Percentiles rank a stretch among this genome's conserved stretches.
These are phyloP conservation scores for Cynopterus sphinx DNA, from an alignment of 2,797 vertebrate species.

Conservation along the genomic window DNA sequence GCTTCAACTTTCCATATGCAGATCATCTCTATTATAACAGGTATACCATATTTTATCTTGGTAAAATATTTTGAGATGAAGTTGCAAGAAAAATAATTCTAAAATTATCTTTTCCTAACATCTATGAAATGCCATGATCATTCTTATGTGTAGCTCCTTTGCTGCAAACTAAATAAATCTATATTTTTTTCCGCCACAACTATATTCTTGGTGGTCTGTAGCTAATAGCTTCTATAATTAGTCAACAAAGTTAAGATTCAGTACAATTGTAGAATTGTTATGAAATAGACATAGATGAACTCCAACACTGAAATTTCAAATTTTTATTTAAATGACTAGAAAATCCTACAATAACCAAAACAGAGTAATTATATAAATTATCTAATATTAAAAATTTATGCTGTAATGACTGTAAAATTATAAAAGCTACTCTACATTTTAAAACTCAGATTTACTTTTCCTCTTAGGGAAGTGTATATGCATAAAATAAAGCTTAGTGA, in stretches of 20 bases:
- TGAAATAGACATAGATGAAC: not conserved
- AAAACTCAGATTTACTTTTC: conserved; percentile 1
- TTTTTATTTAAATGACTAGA: conserved; percentile 30
- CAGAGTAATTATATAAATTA: conserved; percentile 64
- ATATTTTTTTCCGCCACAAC: not conserved
- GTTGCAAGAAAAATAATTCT: not conserved
- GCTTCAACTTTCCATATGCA: not conserved
- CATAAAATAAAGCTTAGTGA: not conserved
- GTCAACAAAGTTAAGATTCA: not conserved
- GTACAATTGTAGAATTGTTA: not conserved
- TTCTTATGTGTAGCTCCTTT: not conserved
- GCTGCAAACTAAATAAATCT: not conserved
- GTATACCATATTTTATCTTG: not conserved
- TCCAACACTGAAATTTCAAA: not conserved
- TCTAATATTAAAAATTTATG: conserved; percentile 48
- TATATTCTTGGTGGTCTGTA: not conserved
- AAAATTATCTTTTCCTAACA: not conserved
- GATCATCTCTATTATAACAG: not conserved
- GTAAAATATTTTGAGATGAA: not conserved
- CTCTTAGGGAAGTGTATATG: not conserved
- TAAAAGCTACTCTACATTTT: conserved; percentile 37
- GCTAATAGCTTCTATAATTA: not conserved
- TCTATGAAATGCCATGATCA: not conserved
- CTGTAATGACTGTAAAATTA: conserved; percentile 49
- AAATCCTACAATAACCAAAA: not conserved